Evolutionary conservation across 2,113 vertebrate species (phyloP).

Genomic region (Xyliphius kryptos): DNA sequence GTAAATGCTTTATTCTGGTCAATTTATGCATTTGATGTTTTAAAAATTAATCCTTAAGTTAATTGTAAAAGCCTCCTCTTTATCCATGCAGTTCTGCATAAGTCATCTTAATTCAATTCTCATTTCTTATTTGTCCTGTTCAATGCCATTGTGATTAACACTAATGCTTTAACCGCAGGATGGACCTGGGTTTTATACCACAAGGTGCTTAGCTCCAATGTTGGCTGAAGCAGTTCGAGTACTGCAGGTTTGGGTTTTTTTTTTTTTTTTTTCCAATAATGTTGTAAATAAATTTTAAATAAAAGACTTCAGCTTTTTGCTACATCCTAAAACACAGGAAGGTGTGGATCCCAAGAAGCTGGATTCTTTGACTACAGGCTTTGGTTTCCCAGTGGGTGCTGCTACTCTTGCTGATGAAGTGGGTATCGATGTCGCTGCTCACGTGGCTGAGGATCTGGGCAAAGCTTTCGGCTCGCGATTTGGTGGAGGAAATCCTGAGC

Average conservation of each 20-base stretch:
- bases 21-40: too few relatives aligned
- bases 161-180: too few relatives aligned
- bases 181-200: slow-evolving; percentile 97
- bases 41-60: too few relatives aligned
- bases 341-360: slow-evolving; percentile 81
- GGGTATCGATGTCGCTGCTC: slow-evolving; percentile 85
- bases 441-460: slow-evolving; percentile 86
- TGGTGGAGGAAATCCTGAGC: slow-evolving; percentile 74
- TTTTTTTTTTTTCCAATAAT: too few relatives aligned
- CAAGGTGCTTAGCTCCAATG: slow-evolving; percentile 87
- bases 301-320: not conserved
- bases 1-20: too few relatives aligned
- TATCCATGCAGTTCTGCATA: too few relatives aligned
- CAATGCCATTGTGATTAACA: too few relatives aligned
- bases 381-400: slow-evolving; percentile 88
- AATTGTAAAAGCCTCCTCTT: too few relatives aligned
- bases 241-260: too few relatives aligned
- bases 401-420: slow-evolving; percentile 89
- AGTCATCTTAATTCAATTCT: too few relatives aligned
- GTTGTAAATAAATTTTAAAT: too few relatives aligned
- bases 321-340: slow-evolving; percentile 66
- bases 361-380: slow-evolving; percentile 79
- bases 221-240: slow-evolving; percentile 80
- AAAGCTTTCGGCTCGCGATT: slow-evolving; percentile 90
- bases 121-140: too few relatives aligned